Conservation (phyloP, 1,140 invertebrate genomes). For the Drosophila ercepeae region DNA sequence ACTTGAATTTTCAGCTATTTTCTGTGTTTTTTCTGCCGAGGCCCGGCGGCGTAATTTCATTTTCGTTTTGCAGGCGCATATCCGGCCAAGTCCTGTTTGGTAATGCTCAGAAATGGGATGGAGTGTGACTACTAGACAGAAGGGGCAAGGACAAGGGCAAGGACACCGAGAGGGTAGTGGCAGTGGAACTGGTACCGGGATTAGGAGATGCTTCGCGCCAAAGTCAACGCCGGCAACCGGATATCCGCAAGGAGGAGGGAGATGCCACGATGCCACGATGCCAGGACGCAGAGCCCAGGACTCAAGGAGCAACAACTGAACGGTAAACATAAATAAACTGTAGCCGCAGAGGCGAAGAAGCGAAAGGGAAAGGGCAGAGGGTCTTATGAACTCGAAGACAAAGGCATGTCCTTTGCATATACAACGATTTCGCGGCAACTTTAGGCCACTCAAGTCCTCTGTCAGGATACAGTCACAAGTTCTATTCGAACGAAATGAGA, state of each 20-base stretch:
- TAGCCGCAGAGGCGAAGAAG: constrained; percentile 3
- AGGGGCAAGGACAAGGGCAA: neutral
- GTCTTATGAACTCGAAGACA: constrained; percentile 11
- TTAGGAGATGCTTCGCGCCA: constrained; percentile 53
- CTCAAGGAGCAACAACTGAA: constrained; percentile 16
- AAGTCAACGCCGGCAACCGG: constrained; percentile 60
- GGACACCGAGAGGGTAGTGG: neutral
- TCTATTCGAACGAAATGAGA: neutral
- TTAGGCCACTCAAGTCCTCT: constrained; percentile 8
- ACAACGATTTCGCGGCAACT: constrained; percentile 23
- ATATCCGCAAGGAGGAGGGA: constrained; percentile 43
- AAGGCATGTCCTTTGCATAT: constrained; percentile 40
- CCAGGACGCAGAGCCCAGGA: neutral
- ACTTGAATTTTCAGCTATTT: constrained; percentile 43
- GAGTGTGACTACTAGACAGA: neutral
- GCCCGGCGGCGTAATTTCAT: constrained; percentile 33
- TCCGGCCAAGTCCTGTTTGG: constrained; percentile 44
- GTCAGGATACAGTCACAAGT: neutral
- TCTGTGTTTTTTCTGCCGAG: neutral
- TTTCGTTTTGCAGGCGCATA: constrained; percentile 69
- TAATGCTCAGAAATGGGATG: neutral
- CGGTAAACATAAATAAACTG: constrained; percentile 66
- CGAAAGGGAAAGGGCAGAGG: neutral
- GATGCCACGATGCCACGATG: neutral
- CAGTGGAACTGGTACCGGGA: constrained; percentile 5